phyloP scores from a whole-genome alignment of 2,797 vertebrate species.

The Australoheros facetus region DNA sequence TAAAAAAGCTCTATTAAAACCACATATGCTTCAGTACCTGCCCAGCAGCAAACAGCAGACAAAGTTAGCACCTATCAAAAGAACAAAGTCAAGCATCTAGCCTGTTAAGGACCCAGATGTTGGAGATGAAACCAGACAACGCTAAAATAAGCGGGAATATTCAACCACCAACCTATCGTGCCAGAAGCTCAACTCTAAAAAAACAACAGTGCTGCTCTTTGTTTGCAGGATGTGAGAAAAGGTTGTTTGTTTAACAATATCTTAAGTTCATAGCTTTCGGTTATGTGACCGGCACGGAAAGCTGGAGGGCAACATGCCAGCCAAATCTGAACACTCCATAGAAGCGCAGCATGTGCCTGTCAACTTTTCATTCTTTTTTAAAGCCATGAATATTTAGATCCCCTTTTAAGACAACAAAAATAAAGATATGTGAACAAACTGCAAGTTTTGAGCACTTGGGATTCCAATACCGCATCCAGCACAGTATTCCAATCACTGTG shows the following conservation, averaged over 20 bases:
- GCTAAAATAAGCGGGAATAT: conserved; percentile 1
- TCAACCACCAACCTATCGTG: neutral
- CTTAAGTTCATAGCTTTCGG: neutral
- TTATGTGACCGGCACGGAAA: neutral
- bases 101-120: neutral
- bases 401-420: neutral
- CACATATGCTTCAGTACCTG: neutral
- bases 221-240: conserved; percentile 10
- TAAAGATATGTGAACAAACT: neutral
- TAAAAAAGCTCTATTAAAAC: conserved; percentile 13
- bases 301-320: neutral
- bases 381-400: conserved; percentile 1
- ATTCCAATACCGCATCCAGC: neutral
- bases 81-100: neutral
- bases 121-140: conserved; percentile 9
- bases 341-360: neutral
- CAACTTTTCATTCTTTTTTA: neutral
- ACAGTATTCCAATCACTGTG: neutral
- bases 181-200: neutral
- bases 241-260: neutral
- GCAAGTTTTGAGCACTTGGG: neutral
- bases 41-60: neutral
- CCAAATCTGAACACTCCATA: neutral
- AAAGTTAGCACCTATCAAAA: conserved; percentile 7
- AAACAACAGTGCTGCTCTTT: neutral